Percentiles rank a stretch among this genome's conserved stretches.
Conservation (phyloP, 1,140 invertebrate species). For the Leptoteleia sp. region DNA sequence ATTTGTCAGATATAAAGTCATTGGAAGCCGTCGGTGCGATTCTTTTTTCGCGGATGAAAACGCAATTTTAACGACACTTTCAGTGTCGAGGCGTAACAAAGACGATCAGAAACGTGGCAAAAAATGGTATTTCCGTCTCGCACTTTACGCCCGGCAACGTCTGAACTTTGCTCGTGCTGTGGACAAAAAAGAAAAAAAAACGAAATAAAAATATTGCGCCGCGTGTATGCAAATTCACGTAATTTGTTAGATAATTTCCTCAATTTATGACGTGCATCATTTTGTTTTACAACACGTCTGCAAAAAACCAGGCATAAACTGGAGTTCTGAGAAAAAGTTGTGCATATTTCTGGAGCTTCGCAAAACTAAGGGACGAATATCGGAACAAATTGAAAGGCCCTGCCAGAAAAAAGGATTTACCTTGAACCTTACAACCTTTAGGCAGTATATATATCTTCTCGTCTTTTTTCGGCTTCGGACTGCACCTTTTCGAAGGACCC, state of each 20-base stretch:
- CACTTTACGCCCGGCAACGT: conserved; percentile 8
- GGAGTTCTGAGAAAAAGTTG: conserved; percentile 45
- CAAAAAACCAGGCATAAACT: conserved; percentile 21
- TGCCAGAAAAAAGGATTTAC: conserved; percentile 57
- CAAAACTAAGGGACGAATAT: conserved; percentile 54
- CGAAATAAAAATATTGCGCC: conserved; percentile 24
- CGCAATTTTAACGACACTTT: neutral
- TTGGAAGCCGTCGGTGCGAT: neutral
- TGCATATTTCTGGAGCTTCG: conserved; percentile 52
- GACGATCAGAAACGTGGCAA: neutral
- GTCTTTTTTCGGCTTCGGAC: conserved; percentile 33
- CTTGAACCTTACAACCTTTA: conserved; percentile 65
- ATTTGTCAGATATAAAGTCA: neutral
- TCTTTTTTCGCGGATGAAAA: neutral
- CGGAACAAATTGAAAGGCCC: conserved; percentile 57
- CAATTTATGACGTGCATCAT: conserved; percentile 45
- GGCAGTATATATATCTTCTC: conserved; percentile 51
- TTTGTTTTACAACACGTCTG: conserved; percentile 45
- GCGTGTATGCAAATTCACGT: conserved; percentile 25
- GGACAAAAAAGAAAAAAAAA: too few relatives aligned
- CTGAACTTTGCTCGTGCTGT: conserved; percentile 30
- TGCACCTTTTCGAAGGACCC: conserved; percentile 52
- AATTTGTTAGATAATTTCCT: conserved; percentile 58
- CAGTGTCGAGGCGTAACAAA: conserved; percentile 9
- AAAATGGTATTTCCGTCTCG: conserved; percentile 1